Conservation (phyloP, 1,140 invertebrate genomes). For the Solenopsis invicta region DNA sequence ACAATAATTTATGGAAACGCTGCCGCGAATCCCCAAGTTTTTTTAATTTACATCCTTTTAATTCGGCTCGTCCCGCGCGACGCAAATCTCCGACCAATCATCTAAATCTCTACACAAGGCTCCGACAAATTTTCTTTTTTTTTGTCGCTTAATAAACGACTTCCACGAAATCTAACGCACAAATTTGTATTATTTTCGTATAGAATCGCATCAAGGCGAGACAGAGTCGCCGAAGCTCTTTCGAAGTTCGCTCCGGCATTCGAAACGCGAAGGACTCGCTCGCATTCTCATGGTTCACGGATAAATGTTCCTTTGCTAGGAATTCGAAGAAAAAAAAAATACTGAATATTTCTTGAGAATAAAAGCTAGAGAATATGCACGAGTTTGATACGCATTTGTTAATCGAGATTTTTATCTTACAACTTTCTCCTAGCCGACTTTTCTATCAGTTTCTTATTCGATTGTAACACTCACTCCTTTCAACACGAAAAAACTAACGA, state of each 20-base stretch:
- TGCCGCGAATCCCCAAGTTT: not conserved
- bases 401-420: conserved; percentile 1
- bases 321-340: conserved; percentile 23
- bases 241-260: conserved; percentile 29
- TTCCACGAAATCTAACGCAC: conserved; percentile 82
- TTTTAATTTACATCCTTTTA: conserved; percentile 15
- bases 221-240: conserved; percentile 56
- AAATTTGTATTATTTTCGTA: conserved; percentile 77
- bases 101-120: conserved; percentile 82
- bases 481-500: not conserved
- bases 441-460: not conserved
- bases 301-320: conserved; percentile 10
- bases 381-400: not conserved
- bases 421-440: conserved; percentile 1
- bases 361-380: conserved; percentile 7
- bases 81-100: conserved; percentile 71
- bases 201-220: conserved; percentile 77
- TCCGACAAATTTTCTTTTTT: conserved; percentile 71
- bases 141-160: conserved; percentile 78
- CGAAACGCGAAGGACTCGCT: conserved; percentile 31
- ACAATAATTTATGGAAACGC: conserved; percentile 4
- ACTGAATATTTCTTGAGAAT: conserved; percentile 14
- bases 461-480: not conserved
- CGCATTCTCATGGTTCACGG: conserved; percentile 11
- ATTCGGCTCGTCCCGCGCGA: conserved; percentile 62